phyloP scores from a whole-genome alignment of 2,888 invertebrate genomes.

The Dorcus parallelipipedus region DNA sequence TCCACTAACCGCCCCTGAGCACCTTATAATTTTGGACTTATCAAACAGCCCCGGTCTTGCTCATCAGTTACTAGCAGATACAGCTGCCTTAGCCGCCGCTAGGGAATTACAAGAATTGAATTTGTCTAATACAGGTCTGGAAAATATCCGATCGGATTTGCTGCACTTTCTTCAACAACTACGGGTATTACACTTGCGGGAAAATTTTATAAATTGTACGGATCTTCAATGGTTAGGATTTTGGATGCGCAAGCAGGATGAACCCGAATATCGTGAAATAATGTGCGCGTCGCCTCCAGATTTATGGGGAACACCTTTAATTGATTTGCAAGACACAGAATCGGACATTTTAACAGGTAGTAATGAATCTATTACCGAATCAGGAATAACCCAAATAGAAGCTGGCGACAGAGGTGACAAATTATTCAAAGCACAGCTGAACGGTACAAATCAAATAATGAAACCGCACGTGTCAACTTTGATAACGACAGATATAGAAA shows the following conservation, averaged over 20 bases:
- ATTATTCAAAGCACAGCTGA: neutral
- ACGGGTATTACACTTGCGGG: conserved; percentile 62
- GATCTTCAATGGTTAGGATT: conserved; percentile 63
- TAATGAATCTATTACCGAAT: neutral
- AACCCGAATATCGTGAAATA: conserved; percentile 43
- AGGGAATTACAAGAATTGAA: conserved; percentile 68
- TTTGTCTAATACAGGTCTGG: conserved; percentile 61
- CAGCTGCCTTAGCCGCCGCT: conserved; percentile 68
- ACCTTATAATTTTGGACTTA: conserved; percentile 70
- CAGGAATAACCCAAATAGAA: neutral
- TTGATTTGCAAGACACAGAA: conserved; percentile 41
- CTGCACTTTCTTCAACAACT: conserved; percentile 68
- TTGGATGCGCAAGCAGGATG: conserved; percentile 61
- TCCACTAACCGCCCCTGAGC: conserved; percentile 68
- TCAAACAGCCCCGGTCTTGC: conserved; percentile 71
- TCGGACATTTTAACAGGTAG: neutral
- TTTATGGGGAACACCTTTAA: conserved; percentile 41
- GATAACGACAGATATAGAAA: neutral
- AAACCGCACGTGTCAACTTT: neutral
- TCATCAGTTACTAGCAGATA: conserved; percentile 65
- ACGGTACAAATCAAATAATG: neutral
- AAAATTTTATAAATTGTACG: conserved; percentile 71
- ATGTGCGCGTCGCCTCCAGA: conserved; percentile 47
- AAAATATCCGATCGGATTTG: conserved; percentile 64
- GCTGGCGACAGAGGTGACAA: neutral